Base-by-base conservation (phyloP, 1,140 invertebrate genomes). In the Cydia splendana region DNA sequence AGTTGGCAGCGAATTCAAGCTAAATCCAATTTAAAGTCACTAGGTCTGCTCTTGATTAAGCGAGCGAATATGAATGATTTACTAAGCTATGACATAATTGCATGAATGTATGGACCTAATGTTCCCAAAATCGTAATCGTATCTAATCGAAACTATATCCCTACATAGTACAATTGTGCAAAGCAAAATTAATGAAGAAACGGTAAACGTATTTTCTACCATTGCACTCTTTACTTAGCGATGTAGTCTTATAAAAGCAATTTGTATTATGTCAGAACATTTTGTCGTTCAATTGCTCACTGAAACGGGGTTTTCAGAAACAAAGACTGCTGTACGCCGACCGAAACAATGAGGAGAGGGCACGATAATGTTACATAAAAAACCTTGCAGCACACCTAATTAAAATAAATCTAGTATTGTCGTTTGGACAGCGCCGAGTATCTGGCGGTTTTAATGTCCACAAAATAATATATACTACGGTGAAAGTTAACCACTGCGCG, bases 261-360 rank as follows among this genome's bases (percentile, higher is more conserved):
- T 62, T 62, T 62, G 57, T 62, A 62, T 62, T 62, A 62, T n/a
- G 57, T 62, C 57, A 62, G 57, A 62, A 62, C 57, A 62, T 20
- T 62, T 62, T n/a, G 57, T 24, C n/a, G 57, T 24, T 62, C 57
- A 62, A 62, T 62, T n/a, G 57, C 57, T 62, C 57, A 62, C n/a
- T 62, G 20, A 24, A 62, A 62, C 20, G 57, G 20, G 15, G 20
- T 12, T 24, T 48, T 62, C 57, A 62, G 57, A 62, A 62, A 62
- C 57, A 62, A 24, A 62, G 15, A 62, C 20, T 62, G 3, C 9
- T 62, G n/a, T 24, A 24, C 57, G 57, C 7, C 6, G 10, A 62
- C 57, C 20, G 51, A 53, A 53, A 10, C 6, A n/a, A 6, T 53
- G 2, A 45, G 42, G 0, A 13, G 12, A 48, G 45, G 45, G 13